Percentiles rank a stretch among this genome's conserved stretches.
These are phyloP conservation scores for Thripadectes ignobilis DNA, from an alignment of 2,797 vertebrate species.

Conservation along the genomic window DNA sequence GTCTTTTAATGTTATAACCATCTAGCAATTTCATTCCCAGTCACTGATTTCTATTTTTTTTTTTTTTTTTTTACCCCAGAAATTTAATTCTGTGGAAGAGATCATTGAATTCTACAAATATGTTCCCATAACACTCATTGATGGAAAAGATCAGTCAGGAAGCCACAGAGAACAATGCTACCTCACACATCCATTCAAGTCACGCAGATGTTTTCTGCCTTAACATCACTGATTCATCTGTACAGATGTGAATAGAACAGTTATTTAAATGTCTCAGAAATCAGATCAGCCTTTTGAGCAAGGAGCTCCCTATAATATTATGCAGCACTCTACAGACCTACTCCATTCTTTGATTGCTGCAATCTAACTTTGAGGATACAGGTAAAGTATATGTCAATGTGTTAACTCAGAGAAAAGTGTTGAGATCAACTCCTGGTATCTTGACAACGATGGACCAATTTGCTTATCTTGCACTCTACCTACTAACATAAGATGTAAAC, in stretches of 20 bases:
- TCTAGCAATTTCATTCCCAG: neutral
- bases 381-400: neutral
- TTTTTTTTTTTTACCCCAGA: conserved; percentile 67
- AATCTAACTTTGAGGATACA: neutral
- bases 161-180: conserved; percentile 77
- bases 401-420: neutral
- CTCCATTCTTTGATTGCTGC: neutral
- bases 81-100: conserved; percentile 86
- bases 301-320: neutral
- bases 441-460: neutral
- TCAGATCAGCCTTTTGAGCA: neutral
- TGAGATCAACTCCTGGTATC: neutral
- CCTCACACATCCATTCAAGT: conserved; percentile 76
- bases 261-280: neutral
- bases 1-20: neutral
- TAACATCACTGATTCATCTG: neutral
- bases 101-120: conserved; percentile 88
- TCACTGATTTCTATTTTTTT: neutral
- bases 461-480: neutral
- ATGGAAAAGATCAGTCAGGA: conserved; percentile 77
- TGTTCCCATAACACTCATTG: conserved; percentile 85
- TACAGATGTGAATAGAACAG: neutral
- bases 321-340: neutral
- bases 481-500: neutral
- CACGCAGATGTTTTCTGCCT: neutral